phyloP scores from a whole-genome alignment of 2,888 invertebrate species.

The Spodoptera exigua region DNA sequence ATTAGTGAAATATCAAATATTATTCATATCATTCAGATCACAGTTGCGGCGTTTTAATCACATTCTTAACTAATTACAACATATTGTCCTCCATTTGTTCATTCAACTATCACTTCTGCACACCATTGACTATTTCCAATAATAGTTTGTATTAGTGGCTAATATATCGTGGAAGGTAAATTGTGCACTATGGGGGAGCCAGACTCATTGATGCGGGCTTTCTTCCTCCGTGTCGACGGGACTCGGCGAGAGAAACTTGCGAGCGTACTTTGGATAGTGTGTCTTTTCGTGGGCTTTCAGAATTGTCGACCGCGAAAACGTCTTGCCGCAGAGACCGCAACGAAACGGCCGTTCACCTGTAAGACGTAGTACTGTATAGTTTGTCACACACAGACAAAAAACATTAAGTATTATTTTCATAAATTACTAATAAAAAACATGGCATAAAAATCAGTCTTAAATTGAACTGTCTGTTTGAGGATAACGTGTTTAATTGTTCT shows the following conservation, averaged over 20 bases:
- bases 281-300: conserved; percentile 98
- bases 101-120: conserved; percentile 78
- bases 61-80: conserved; percentile 89
- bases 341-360: conserved; percentile 95
- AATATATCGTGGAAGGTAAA: conserved; percentile 70
- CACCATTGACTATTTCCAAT: conserved; percentile 80
- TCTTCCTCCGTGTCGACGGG: conserved; percentile 95
- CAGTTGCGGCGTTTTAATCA: conserved; percentile 90
- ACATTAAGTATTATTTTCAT: too few species aligned
- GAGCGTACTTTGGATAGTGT: conserved; percentile 96
- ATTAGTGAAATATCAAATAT: conserved; percentile 89
- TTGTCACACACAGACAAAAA: background rate
- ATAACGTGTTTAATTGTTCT: background rate
- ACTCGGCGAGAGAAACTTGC: conserved; percentile 96
- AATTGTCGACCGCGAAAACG: conserved; percentile 96
- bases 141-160: conserved; percentile 68
- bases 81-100: conserved; percentile 87
- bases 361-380: conserved; percentile 51
- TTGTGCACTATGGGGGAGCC: conserved; percentile 68
- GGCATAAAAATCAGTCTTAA: background rate
- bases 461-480: background rate
- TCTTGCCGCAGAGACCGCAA: conserved; percentile 96
- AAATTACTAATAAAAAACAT: background rate
- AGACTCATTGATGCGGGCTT: conserved; percentile 91
- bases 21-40: conserved; percentile 90